Percentiles rank a stretch among this genome's conserved stretches.
Evolutionary conservation across 2,113 vertebrate species (phyloP).

Genomic region (Eptesicus fuscus): DNA sequence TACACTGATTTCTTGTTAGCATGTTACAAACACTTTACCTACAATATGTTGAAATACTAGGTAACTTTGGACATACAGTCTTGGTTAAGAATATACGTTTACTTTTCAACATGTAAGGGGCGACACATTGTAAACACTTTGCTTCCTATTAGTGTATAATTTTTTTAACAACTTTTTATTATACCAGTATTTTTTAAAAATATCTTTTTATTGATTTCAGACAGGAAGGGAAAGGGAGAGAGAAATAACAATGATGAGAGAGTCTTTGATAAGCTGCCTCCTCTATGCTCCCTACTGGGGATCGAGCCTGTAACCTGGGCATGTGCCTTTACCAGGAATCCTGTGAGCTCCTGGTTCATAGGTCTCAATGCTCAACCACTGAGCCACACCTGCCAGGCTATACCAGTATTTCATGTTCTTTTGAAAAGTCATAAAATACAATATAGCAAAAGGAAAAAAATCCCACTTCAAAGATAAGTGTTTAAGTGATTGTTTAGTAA

Average conservation of each 20-base stretch:
- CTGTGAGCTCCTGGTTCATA: no score
- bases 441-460: background rate
- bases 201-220: no score
- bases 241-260: no score
- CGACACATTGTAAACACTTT: conserved; percentile 26
- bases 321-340: no score
- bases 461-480: background rate
- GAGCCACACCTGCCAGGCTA: background rate
- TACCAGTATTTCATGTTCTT: conserved; percentile 18
- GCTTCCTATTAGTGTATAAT: background rate
- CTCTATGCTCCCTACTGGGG: no score
- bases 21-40: background rate
- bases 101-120: conserved; percentile 16
- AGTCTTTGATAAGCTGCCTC: no score
- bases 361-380: no score
- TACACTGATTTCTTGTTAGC: conserved; percentile 6
- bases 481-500: conserved; percentile 26
- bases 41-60: conserved; percentile 12
- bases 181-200: background rate
- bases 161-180: conserved; percentile 11
- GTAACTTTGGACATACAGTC: background rate
- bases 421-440: conserved; percentile 15
- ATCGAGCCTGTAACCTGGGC: no score
- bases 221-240: no score
- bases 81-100: conserved; percentile 38